A percentile compares a stretch with the other conserved stretches of the same genome.
phyloP scores from a whole-genome alignment of 2,888 invertebrate species.

The Drosophila pseudotakahashii region DNA sequence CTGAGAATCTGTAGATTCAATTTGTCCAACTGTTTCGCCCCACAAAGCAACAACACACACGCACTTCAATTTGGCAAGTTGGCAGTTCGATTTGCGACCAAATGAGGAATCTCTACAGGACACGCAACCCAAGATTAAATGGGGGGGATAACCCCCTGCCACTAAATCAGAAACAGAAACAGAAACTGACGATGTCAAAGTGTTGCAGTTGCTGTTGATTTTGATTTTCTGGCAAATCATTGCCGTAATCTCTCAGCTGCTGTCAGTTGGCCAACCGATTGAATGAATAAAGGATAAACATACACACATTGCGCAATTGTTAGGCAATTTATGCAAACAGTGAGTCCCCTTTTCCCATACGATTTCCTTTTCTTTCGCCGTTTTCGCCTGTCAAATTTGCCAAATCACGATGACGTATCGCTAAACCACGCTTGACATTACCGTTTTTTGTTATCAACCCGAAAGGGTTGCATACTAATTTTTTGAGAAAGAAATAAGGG shows the following conservation, averaged over 20 bases:
- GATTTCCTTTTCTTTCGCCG: conserved; percentile 17
- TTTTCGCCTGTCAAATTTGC: conserved; percentile 77
- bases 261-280: conserved; percentile 53
- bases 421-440: conserved; percentile 74
- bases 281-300: conserved; percentile 50
- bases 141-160: conserved; percentile 2
- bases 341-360: conserved; percentile 11
- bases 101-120: conserved; percentile 70
- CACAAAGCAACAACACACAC: conserved; percentile 59
- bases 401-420: conserved; percentile 79
- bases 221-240: conserved; percentile 66
- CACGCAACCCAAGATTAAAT: conserved; percentile 60
- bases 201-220: conserved; percentile 56
- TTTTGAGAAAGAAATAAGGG: conserved; percentile 9
- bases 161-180: conserved; percentile 1
- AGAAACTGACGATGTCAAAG: conserved; percentile 60
- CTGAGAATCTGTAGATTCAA: conserved; percentile 56
- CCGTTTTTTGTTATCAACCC: conserved; percentile 46
- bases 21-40: conserved; percentile 73
- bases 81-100: conserved; percentile 75
- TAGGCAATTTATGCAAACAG: conserved; percentile 67
- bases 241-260: conserved; percentile 74
- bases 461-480: conserved; percentile 73
- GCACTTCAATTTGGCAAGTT: conserved; percentile 74
- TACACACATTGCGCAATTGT: conserved; percentile 55